Base-by-base conservation (phyloP, 2,113 vertebrate species). In the Poeciliopsis prolifica region DNA sequence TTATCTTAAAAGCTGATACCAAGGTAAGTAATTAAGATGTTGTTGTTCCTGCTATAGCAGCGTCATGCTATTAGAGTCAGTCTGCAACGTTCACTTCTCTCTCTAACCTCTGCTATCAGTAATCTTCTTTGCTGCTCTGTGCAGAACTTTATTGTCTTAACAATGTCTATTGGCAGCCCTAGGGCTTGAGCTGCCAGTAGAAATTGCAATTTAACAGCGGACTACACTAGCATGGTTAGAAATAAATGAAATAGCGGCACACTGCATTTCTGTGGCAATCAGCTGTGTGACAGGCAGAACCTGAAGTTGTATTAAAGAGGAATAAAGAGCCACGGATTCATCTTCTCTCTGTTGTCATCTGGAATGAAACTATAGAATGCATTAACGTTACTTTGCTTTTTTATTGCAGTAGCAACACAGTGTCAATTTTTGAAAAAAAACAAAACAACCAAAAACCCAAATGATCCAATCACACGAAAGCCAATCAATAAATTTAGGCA, bases 141-240 rank as follows among this genome's bases (percentile, higher is more conserved):
- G 51, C 22, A 58, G 9, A 58, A 58, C 5, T 24, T 58, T 24
- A 58, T 58, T 58, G 24, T 58, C 17, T 24, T 24, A 58, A 58
- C 51, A 58, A 58, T 58, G 9, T 58, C 22, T 58, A 58, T n/a
- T 58, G 24, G 51, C 5, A 58, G 71, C 69, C 58, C 42, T 26
- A 76, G 60, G 66, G 66, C 75, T 70, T 74, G 58, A 72, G 74
- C 51, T 26, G 22, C 64, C 22, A 13, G 11, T 65, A 17, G 30
- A 35, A 48, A 48, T 48, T 48, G 17, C 33, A 65, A 3, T 33
- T 31, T 22, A 33, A 35, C 22, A 37, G 42, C 66, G 9, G 26
- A 30, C 64, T 33, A 61, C 64, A 72, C 19, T 80, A 54, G 48
- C 70, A 24, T 74, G 68, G 62, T 72, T 31, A 61, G 15, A 65